These are phyloP conservation scores for Sminthurinus signatus DNA, from an alignment of 1,140 invertebrate genomes.

Conservation along the genomic window DNA sequence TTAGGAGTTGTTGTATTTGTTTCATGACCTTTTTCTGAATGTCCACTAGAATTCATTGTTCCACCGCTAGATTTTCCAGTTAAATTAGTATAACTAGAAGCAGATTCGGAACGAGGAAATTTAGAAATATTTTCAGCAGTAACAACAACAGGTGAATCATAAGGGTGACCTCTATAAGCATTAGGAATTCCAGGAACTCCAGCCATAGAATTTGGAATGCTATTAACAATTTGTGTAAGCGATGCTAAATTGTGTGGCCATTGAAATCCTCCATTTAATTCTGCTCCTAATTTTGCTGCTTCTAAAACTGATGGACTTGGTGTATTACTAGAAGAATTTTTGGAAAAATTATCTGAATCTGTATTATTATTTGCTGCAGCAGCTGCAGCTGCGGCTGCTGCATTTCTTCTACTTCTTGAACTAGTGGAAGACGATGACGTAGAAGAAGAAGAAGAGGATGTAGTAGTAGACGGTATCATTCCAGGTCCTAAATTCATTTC, in stretches of 20 bases:
- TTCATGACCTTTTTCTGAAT: neutral
- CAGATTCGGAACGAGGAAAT: constrained; percentile 20
- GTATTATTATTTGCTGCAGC: neutral
- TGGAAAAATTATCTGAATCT: neutral
- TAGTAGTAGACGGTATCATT: neutral
- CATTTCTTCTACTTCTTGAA: neutral
- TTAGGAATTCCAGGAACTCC: neutral
- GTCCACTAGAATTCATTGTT: neutral
- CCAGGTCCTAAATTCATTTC: neutral
- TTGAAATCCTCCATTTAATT: constrained; percentile 23
- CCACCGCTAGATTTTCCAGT: constrained; percentile 7
- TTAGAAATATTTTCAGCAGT: constrained; percentile 30
- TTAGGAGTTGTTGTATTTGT: neutral
- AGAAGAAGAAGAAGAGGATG: neutral
- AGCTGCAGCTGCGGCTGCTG: neutral
- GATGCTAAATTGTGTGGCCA: constrained; percentile 40
- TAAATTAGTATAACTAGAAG: constrained; percentile 20
- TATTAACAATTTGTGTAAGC: constrained; percentile 38
- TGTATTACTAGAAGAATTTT: neutral
- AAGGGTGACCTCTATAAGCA: constrained; percentile 31
- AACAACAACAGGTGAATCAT: constrained; percentile 1
- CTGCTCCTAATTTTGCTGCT: constrained; percentile 19
- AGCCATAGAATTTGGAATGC: constrained; percentile 34
- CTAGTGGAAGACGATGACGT: neutral
- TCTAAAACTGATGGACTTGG: neutral